phyloP scores from a whole-genome alignment of 2,113 vertebrate genomes.

The Phrynocephalus versicolor region DNA sequence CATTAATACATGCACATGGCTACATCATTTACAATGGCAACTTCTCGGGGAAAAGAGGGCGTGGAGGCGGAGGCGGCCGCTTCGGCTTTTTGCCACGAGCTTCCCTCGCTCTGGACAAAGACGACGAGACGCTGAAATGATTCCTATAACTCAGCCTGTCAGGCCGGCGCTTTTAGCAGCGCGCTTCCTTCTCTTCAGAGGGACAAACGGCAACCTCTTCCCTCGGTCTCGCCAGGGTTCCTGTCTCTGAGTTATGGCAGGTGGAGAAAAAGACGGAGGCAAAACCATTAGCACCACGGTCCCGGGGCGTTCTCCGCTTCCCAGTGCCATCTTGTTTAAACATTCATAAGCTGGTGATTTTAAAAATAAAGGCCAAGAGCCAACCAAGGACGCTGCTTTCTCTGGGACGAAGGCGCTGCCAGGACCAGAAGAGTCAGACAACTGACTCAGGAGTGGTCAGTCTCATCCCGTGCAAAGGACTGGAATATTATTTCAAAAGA shows the following conservation, averaged over 20 bases:
- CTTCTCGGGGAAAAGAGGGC: conserved; percentile 46
- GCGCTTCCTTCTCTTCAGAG: background rate
- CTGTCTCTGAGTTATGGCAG: background rate
- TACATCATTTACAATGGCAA: conserved; percentile 62
- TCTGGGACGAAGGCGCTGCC: background rate
- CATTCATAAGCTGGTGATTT: background rate
- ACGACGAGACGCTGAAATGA: conserved; percentile 17
- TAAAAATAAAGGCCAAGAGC: background rate
- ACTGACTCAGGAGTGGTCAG: background rate
- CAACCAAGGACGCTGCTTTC: background rate
- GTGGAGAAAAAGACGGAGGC: background rate
- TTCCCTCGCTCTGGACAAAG: background rate
- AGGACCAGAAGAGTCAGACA: background rate
- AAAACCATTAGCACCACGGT: background rate
- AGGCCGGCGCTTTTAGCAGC: background rate
- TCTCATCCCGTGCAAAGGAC: too few relatives aligned
- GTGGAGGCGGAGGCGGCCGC: conserved; percentile 25
- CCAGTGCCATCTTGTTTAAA: conserved; percentile 1
- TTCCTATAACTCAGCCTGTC: conserved; percentile 12
- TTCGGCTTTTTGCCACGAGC: conserved; percentile 2
- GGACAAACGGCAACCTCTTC: background rate
- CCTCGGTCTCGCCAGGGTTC: background rate
- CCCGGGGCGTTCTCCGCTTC: background rate
- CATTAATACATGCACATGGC: conserved; percentile 64
- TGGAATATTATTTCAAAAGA: background rate